phyloP scores from a whole-genome alignment of 2,797 vertebrate species.

The Poecilia velifera region DNA sequence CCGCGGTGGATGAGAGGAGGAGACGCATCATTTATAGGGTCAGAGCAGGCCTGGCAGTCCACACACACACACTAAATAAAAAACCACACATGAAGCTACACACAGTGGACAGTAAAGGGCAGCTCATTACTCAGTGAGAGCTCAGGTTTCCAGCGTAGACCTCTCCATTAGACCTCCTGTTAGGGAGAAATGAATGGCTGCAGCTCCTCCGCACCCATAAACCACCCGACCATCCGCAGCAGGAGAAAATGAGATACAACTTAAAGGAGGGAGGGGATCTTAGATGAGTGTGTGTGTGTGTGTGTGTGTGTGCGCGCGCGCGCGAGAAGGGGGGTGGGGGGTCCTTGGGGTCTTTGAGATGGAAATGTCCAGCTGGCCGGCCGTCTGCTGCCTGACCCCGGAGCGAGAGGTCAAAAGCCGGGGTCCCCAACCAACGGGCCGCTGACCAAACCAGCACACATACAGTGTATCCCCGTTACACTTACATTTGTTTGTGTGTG shows the following conservation, averaged over 20 bases:
- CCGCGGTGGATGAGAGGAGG: constrained; percentile 79
- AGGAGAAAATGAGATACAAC: constrained; percentile 85
- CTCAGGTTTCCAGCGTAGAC: constrained; percentile 81
- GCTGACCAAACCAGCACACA: constrained; percentile 64
- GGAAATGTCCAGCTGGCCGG: constrained; percentile 98
- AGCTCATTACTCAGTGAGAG: constrained; percentile 87
- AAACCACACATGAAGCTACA: constrained; percentile 36
- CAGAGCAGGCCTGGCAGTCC: constrained; percentile 57
- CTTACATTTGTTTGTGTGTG: constrained; percentile 31
- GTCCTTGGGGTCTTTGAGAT: constrained; percentile 91
- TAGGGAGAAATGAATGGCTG: constrained; percentile 84
- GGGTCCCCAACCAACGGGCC: constrained; percentile 70
- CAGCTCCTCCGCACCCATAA: constrained; percentile 79
- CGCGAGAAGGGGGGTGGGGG: constrained; percentile 49
- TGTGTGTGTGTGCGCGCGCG: too few relatives aligned
- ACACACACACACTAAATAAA: constrained; percentile 6
- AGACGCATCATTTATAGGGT: constrained; percentile 87
- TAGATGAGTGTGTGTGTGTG: constrained; percentile 82
- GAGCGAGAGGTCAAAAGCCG: constrained; percentile 93
- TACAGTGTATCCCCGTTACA: constrained; percentile 36
- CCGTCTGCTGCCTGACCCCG: constrained; percentile 97
- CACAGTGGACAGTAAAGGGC: constrained; percentile 82
- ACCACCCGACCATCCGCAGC: constrained; percentile 73
- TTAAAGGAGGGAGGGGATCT: constrained; percentile 87
- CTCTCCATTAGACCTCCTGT: constrained; percentile 84